Evolutionary conservation across 2,797 vertebrate species (phyloP).

Genomic region (Rhinichthys osculus): DNA sequence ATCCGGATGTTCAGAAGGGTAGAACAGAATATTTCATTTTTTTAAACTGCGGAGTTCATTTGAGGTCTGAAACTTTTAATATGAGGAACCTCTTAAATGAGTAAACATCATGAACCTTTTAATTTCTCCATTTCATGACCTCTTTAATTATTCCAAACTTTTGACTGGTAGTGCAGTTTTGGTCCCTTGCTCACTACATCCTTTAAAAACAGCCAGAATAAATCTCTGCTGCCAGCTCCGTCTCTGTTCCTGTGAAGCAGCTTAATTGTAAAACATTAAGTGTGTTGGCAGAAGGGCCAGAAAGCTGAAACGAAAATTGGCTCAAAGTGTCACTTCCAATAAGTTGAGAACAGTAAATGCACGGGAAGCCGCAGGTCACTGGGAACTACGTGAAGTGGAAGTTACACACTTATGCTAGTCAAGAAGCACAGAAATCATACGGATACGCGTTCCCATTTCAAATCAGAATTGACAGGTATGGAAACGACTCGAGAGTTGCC

Average conservation of each 20-base stretch:
- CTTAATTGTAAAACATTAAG: slow-evolving; percentile 28
- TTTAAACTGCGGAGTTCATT: no score
- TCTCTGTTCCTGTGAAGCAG: slow-evolving; percentile 11
- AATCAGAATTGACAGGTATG: neutral
- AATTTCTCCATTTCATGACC: no score
- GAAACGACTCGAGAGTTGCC: neutral
- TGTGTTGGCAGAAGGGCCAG: neutral
- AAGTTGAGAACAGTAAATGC: slow-evolving; percentile 25
- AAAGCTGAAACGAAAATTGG: slow-evolving; percentile 24
- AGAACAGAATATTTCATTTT: no score
- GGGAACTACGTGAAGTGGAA: neutral
- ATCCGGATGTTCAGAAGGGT: no score
- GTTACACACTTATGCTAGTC: neutral
- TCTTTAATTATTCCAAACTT: neutral
- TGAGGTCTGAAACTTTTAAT: no score
- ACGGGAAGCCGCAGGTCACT: neutral
- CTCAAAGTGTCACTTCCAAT: slow-evolving; percentile 43
- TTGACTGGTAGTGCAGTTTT: neutral
- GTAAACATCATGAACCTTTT: no score
- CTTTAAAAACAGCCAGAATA: neutral
- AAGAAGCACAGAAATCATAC: neutral
- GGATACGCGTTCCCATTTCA: neutral
- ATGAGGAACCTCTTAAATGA: no score
- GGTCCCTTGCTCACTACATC: neutral
- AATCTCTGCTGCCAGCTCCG: neutral